Percentiles rank a stretch among this genome's conserved stretches.
phyloP scores from a whole-genome alignment of 2,888 invertebrate species.

The Branchipolynoe longqiensis region DNA sequence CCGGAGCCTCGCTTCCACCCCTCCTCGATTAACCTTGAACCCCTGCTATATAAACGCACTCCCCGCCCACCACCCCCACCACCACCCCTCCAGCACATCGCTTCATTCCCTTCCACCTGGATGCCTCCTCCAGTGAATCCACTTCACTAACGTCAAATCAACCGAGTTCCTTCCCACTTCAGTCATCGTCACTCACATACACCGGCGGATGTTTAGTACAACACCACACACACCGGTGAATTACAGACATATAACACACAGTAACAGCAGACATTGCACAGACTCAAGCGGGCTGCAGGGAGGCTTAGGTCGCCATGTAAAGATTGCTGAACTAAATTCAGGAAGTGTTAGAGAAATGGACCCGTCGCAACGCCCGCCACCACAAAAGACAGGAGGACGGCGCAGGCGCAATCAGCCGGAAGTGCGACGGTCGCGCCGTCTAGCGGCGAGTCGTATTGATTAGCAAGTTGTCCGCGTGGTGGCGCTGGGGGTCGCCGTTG shows the following conservation, averaged over 20 bases:
- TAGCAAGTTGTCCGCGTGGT: neutral
- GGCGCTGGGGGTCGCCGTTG: neutral
- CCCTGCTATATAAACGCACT: slow-evolving; percentile 29
- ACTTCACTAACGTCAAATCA: no score
- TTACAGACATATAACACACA: no score
- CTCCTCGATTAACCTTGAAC: slow-evolving; percentile 31
- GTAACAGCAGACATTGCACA: no score
- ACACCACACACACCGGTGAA: no score
- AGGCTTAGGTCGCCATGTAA: no score
- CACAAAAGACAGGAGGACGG: slow-evolving; percentile 45
- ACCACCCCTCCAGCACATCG: neutral
- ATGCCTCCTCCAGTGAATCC: slow-evolving; percentile 2
- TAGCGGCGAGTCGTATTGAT: slow-evolving; percentile 17
- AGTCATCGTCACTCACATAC: neutral
- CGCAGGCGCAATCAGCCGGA: slow-evolving; percentile 29
- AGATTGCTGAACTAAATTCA: no score
- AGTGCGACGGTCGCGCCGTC: slow-evolving; percentile 1
- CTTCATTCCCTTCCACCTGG: slow-evolving; percentile 40
- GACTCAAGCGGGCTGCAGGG: no score
- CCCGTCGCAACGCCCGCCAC: neutral
- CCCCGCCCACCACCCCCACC: slow-evolving; percentile 13
- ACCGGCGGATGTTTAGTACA: no score
- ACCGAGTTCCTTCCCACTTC: neutral
- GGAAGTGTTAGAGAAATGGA: no score
- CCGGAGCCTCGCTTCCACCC: neutral